phyloP scores from a whole-genome alignment of 2,888 invertebrate genomes.

The Orthosia gothica region DNA sequence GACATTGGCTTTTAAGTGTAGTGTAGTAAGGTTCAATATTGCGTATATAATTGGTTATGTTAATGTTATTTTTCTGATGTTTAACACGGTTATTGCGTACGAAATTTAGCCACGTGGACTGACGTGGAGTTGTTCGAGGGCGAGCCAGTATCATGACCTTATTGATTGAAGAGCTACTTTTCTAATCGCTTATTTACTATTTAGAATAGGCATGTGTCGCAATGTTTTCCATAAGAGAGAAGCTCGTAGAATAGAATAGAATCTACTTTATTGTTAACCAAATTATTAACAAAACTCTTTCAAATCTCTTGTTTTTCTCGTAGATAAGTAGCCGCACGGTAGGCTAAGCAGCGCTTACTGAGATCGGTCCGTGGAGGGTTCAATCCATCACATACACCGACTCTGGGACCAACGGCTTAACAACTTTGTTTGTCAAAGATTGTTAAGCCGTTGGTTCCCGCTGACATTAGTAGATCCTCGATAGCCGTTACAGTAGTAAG shows the following conservation, averaged over 20 bases:
- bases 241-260: no score
- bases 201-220: not conserved
- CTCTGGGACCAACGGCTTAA: no score
- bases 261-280: no score
- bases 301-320: no score
- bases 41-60: not conserved
- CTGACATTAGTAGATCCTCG: not conserved
- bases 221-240: not conserved
- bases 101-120: not conserved
- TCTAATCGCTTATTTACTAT: conserved; percentile 16
- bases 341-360: not conserved
- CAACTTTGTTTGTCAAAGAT: not conserved
- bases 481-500: not conserved
- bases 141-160: conserved; percentile 3
- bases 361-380: no score
- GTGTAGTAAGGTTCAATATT: conserved; percentile 17
- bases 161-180: not conserved
- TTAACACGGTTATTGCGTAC: conserved; percentile 20
- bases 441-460: not conserved
- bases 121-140: not conserved
- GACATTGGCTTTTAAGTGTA: conserved; percentile 1
- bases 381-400: not conserved
- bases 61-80: conserved; percentile 16
- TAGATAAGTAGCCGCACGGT: not conserved
- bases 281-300: no score